Evolutionary conservation across 1,140 invertebrate species (phyloP), one percentile per base, ranked within the genome.

Genomic region (Anagrus nilaparvatae): DNA sequence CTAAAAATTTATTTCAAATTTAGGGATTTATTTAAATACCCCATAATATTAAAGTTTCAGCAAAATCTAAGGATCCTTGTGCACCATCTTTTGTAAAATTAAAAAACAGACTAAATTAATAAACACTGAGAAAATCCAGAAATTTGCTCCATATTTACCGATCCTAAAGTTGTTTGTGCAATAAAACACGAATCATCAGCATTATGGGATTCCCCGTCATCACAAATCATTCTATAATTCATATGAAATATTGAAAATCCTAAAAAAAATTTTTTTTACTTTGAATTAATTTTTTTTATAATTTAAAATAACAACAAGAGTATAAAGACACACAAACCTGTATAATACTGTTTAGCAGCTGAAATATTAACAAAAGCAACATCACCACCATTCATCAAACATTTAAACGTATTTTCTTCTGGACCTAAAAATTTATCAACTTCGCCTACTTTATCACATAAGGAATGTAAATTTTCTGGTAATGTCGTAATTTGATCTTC

Each of bases 341-440:
- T 59, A 44, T 76, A 75, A 56, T 80, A 77, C 31, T 78, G 72
- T 27, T 56, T 52, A 7, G 84, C 76, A 4, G 78, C 78, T 31
- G 75, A 77, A 40, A 78, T 70, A 40, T 81, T 82, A 1, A 92
- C 69, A 60, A 95, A 94, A 1, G 89, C 89, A 1, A 96, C 85
- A 58, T 95, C 85, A 18, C 77, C 87, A 16, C 70, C 71, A 13
- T 76, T 79, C 55, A 79, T 72, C 7, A 97, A 67, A 58, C 89
- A 92, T 47, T 79, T 69, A 37, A 95, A 74, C 3, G 89, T 82
- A 41, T 77, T 73, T 34, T 59, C 54, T 38, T 73, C 67, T 17
- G 51, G 38, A 21, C 33, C 42, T 19, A 34, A 23, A 14, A 33
- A 33, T 4, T 40, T 23, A 18, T 34, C 35, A 43, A 23, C 5